phyloP scores from a whole-genome alignment of 2,113 vertebrate species.

The Ploceus nigricollis region DNA sequence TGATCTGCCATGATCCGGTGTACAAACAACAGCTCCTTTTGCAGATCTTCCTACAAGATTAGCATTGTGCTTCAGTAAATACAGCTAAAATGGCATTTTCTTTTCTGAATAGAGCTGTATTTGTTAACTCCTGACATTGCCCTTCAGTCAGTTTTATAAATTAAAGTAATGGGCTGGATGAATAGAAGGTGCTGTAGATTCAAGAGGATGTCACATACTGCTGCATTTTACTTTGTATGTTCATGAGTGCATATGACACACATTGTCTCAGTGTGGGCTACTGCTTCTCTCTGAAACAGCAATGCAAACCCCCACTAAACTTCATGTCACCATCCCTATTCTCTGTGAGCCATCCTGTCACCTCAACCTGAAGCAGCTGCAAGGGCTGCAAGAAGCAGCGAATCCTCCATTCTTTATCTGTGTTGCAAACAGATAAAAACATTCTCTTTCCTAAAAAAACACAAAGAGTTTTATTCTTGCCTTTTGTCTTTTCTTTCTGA shows the following conservation, averaged over 20 bases:
- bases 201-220: neutral
- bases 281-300: neutral
- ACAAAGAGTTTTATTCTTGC: neutral
- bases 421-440: neutral
- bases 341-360: neutral
- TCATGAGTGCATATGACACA: neutral
- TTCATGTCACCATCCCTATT: neutral
- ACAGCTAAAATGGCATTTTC: neutral
- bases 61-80: neutral
- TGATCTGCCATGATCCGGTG: neutral
- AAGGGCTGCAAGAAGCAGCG: neutral
- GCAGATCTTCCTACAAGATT: neutral
- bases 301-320: neutral
- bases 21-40: neutral
- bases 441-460: neutral
- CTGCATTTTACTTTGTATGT: neutral
- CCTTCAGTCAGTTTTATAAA: neutral
- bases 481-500: neutral
- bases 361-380: neutral
- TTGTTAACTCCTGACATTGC: neutral
- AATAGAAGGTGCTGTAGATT: neutral
- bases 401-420: neutral
- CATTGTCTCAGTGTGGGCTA: neutral
- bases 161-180: neutral
- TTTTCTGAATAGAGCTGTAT: neutral